Base-by-base conservation (phyloP, 2,113 vertebrate genomes). In the Hydrolagus affinis region DNA sequence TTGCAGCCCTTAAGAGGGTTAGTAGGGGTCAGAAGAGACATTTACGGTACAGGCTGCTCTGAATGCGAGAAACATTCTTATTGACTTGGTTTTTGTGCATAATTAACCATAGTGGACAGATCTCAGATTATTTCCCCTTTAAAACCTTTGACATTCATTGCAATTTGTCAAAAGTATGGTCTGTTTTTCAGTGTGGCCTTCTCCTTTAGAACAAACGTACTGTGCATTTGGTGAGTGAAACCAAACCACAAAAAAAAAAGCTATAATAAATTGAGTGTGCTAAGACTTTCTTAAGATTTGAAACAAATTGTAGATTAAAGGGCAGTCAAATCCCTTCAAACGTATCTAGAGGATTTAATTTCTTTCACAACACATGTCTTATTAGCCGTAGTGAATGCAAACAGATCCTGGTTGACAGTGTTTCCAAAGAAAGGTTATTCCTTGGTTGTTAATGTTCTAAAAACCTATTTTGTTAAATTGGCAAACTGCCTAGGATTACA, bases 401-500 rank as follows among this genome's bases (percentile, higher is more conserved):
- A 83, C 62, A 83, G 78, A 83, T 25, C 30, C 78, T 66, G 66
- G 78, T 30, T 83, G 64, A 66, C 78, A 83, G 78, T 28, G 66
- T 83, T 83, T 60, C 78, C 78, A 83, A 83, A 83, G 78, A 83
- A 83, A 83, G 60, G 28, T 83, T 83, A 83, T 83, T 83, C 66
- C 78, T 83, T 83, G 17, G 30, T 83, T 83, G 78, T 83, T 83
- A 83, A 83, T 83, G 60, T 68, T 83, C 64, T 66, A 64, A 83
- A 60, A 83, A 83, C 78, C 62, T 83, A 83, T 83, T 83, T 83
- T 83, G 78, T 68, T 83, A 83, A 66, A 83, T 64, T 83, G 78
- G 78, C 78, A 83, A 83, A 68, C 28, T 83, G 78, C 78, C 78
- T 83, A 83, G 78, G 78, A 83, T 83, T 83, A 83, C 78, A 64